Evolutionary conservation across 2,113 vertebrate species (phyloP).

Genomic region (Corythaixoides concolor): DNA sequence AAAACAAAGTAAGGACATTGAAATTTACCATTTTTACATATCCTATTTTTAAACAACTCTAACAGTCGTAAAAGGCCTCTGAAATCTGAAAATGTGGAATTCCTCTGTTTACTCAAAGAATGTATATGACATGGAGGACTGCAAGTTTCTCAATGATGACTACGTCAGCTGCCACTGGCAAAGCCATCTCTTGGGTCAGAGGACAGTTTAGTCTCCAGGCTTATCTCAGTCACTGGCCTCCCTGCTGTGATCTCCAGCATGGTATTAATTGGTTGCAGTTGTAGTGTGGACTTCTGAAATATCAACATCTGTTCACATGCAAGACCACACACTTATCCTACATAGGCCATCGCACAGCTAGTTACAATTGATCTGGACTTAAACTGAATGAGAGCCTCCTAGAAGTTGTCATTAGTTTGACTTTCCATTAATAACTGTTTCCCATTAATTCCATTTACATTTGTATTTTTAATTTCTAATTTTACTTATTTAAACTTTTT

Average conservation of each 20-base stretch:
- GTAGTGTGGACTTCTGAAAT: background rate
- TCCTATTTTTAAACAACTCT: background rate
- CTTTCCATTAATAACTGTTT: background rate
- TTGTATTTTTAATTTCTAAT: background rate
- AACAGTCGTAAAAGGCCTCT: background rate
- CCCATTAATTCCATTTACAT: background rate
- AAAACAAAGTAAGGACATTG: background rate
- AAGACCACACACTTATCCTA: slow-evolving; percentile 30
- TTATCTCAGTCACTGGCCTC: slow-evolving; percentile 15
- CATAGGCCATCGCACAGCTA: background rate
- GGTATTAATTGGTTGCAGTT: slow-evolving; percentile 48
- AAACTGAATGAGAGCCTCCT: background rate
- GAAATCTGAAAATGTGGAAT: background rate
- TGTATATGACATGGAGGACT: background rate
- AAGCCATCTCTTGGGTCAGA: background rate
- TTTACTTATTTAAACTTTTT: background rate
- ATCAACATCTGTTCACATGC: slow-evolving; percentile 21
- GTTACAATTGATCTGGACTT: background rate
- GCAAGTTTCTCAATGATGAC: background rate
- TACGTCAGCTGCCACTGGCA: background rate
- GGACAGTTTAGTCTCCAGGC: slow-evolving; percentile 32
- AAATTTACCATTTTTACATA: background rate
- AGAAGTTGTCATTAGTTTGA: background rate
- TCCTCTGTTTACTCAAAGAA: background rate
- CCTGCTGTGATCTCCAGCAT: background rate